Evolutionary conservation across 2,113 vertebrate genomes (phyloP).

Genomic region (Mustela nigripes): DNA sequence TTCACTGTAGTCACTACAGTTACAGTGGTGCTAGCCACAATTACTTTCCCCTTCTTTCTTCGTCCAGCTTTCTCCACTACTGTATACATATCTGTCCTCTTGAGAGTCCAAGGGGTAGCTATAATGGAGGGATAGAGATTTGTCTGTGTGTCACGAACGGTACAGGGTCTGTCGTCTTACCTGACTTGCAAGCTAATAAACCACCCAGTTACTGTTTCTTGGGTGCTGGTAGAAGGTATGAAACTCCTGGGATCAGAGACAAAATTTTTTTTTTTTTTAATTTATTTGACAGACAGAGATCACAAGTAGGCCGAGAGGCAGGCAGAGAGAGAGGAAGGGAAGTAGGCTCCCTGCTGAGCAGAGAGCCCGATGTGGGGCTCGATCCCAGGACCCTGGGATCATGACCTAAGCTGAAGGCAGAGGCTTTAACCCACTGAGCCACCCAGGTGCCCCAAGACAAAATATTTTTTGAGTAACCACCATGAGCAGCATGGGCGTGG

Average conservation of each 20-base stretch:
- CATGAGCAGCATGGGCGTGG: not conserved
- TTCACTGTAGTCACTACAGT: not conserved
- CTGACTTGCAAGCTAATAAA: constrained; percentile 2
- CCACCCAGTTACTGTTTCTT: not conserved
- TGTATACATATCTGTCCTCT: not conserved
- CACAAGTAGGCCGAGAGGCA: no score
- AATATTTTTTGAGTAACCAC: not conserved
- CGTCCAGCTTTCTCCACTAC: not conserved
- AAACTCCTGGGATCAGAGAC: not conserved
- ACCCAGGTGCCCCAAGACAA: not conserved
- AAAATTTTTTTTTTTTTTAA: not conserved
- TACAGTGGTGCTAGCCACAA: not conserved
- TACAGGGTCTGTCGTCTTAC: not conserved
- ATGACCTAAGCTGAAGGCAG: no score
- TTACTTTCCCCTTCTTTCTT: not conserved
- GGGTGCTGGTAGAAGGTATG: not conserved
- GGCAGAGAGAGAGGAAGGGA: no score
- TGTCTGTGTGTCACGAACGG: not conserved
- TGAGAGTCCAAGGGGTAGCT: not conserved
- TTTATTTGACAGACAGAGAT: no score
- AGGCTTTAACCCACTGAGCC: no score
- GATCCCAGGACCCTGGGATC: no score
- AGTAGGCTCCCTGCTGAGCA: no score
- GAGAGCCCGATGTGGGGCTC: no score
- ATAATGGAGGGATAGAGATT: not conserved